A percentile compares a stretch with the other conserved stretches of the same genome.
These are phyloP conservation scores for Nixonia krombeini DNA, from an alignment of 1,140 invertebrate genomes.

Conservation along the genomic window DNA sequence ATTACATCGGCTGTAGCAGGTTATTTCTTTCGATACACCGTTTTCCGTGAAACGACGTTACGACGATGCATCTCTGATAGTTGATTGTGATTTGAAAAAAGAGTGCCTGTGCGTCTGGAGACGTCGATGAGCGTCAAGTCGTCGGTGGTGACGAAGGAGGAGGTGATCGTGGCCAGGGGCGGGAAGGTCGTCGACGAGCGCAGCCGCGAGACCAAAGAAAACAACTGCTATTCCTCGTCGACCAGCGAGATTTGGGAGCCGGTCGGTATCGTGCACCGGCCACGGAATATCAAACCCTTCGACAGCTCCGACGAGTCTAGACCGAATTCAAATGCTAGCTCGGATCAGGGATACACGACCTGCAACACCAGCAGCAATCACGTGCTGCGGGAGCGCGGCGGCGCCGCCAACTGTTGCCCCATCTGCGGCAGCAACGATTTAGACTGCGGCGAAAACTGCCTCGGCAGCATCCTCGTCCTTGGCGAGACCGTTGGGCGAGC, in stretches of 20 bases:
- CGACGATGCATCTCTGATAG: neutral
- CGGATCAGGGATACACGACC: slow-evolving; percentile 68
- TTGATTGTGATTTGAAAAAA: slow-evolving; percentile 30
- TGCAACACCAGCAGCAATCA: slow-evolving; percentile 62
- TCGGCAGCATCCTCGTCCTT: slow-evolving; percentile 28
- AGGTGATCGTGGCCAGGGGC: slow-evolving; percentile 79
- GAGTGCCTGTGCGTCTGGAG: slow-evolving; percentile 80
- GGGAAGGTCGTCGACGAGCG: slow-evolving; percentile 81
- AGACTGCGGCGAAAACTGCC: slow-evolving; percentile 55
- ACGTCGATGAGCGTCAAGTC: slow-evolving; percentile 82
- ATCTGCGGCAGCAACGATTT: slow-evolving; percentile 60
- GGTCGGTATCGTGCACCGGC: slow-evolving; percentile 70
- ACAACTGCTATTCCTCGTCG: slow-evolving; percentile 79
- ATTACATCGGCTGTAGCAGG: too few relatives aligned
- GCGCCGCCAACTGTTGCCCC: slow-evolving; percentile 54
- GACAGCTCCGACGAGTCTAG: slow-evolving; percentile 68
- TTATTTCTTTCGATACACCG: too few relatives aligned
- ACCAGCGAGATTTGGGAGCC: slow-evolving; percentile 81
- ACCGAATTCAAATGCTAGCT: slow-evolving; percentile 68
- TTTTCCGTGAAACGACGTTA: neutral
- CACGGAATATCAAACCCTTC: slow-evolving; percentile 64
- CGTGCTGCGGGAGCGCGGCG: slow-evolving; percentile 57
- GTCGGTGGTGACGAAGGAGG: slow-evolving; percentile 81
- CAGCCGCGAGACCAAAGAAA: slow-evolving; percentile 81
- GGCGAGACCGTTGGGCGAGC: slow-evolving; percentile 1